A percentile compares a stretch with the other conserved stretches of the same genome.
Conservation (phyloP, 1,140 invertebrate species). For the Chrysomallon squamiferum region DNA sequence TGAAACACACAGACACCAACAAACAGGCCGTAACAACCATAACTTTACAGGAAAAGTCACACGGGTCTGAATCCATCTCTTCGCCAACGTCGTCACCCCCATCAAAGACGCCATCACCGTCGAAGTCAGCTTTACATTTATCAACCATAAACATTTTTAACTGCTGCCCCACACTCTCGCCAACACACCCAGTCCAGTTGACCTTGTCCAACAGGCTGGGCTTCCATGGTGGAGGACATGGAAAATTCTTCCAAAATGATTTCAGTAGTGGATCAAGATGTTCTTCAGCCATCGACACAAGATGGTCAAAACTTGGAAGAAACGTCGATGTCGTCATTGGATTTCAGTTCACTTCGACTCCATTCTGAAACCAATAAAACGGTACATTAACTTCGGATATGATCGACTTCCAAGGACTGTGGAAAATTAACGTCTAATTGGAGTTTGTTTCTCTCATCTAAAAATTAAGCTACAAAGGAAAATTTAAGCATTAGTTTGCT, state of each 20-base stretch:
- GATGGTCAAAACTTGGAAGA: background rate
- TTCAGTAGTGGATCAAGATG: slow-evolving; percentile 3
- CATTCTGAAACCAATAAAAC: slow-evolving; percentile 6
- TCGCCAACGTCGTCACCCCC: background rate
- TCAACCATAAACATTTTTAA: slow-evolving; percentile 10
- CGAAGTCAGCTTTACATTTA: slow-evolving; percentile 1
- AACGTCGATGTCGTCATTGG: background rate
- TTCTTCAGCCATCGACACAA: slow-evolving; percentile 5
- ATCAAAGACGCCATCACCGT: background rate
- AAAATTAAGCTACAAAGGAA: too few relatives aligned
- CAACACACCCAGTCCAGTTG: slow-evolving; percentile 13
- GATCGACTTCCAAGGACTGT: too few relatives aligned
- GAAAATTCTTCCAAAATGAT: slow-evolving; percentile 13
- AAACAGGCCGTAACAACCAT: slow-evolving; percentile 6
- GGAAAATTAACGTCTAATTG: too few relatives aligned
- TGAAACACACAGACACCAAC: background rate
- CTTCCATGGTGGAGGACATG: slow-evolving; percentile 20
- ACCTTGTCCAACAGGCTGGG: slow-evolving; percentile 10
- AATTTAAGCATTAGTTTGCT: too few relatives aligned
- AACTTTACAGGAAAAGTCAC: slow-evolving; percentile 1
- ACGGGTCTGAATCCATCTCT: background rate
- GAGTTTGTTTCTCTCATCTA: too few relatives aligned
- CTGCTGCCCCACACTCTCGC: background rate
- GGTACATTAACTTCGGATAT: too few relatives aligned
- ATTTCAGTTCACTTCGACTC: background rate